Conservation (phyloP, 1,140 invertebrate species). For the Microplitis mediator region DNA sequence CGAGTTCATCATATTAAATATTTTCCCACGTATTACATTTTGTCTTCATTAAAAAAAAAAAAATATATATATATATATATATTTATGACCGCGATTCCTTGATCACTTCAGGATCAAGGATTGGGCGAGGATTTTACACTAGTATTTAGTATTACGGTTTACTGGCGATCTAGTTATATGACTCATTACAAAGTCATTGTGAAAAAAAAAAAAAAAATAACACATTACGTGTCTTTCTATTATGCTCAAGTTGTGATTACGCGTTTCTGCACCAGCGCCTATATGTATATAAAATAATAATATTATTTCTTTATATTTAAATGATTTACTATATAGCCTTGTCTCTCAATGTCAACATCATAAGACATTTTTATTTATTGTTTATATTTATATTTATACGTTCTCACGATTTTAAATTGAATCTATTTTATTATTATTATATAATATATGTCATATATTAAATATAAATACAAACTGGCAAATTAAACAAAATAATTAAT, state of each 20-base stretch:
- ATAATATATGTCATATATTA: too few relatives aligned
- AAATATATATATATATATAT: too few relatives aligned
- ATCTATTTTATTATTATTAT: conserved; percentile 13
- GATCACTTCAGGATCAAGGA: conserved; percentile 25
- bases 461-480: too few relatives aligned
- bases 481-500: background rate
- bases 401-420: conserved; percentile 41
- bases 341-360: conserved; percentile 40
- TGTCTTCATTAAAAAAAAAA: too few relatives aligned
- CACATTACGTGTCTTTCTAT: background rate
- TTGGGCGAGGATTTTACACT: background rate
- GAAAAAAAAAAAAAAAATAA: background rate
- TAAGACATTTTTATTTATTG: conserved; percentile 2
- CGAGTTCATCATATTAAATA: background rate
- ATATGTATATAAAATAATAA: background rate
- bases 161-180: conserved; percentile 37
- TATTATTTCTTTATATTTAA: conserved; percentile 5
- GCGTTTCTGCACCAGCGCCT: conserved; percentile 7
- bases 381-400: conserved; percentile 18
- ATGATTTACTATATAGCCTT: conserved; percentile 38
- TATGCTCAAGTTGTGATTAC: background rate
- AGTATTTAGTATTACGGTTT: background rate
- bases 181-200: conserved; percentile 38
- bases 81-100: conserved; percentile 10
- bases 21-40: background rate